Evolutionary conservation across 2,797 vertebrate species (phyloP).

Genomic region (Catamblyrhynchus diadema): DNA sequence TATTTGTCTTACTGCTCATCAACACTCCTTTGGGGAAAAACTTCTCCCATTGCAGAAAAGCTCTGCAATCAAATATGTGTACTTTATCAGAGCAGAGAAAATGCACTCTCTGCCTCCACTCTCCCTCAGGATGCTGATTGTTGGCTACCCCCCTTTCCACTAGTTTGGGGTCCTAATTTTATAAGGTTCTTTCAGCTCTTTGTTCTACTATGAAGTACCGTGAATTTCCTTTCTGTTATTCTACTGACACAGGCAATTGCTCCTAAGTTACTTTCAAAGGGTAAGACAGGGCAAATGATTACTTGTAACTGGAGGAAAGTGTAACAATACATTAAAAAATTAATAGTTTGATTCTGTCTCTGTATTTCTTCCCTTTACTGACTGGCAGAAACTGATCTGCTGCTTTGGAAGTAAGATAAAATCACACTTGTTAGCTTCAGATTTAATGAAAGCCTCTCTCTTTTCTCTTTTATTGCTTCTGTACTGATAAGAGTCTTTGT

Average conservation of each 20-base stretch:
- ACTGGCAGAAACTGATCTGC: neutral
- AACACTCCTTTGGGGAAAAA: constrained; percentile 10
- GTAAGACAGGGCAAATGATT: neutral
- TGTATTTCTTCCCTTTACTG: neutral
- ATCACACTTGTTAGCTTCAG: neutral
- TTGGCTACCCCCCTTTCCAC: neutral
- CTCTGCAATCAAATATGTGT: constrained; percentile 54
- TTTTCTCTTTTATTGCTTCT: neutral
- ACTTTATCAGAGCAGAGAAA: constrained; percentile 42
- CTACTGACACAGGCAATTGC: neutral
- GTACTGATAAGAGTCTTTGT: neutral
- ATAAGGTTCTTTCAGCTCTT: constrained; percentile 17
- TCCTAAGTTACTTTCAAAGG: neutral
- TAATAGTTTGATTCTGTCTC: neutral
- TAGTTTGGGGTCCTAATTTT: constrained; percentile 16
- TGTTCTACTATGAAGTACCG: constrained; percentile 7
- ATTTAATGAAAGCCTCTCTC: neutral
- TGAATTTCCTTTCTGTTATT: neutral
- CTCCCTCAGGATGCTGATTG: constrained; percentile 51
- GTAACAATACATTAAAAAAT: neutral
- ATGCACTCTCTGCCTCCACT: constrained; percentile 22
- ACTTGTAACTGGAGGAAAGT: neutral
- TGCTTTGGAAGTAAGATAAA: neutral
- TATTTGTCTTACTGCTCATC: constrained; percentile 58
- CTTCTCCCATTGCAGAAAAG: constrained; percentile 29